Evolutionary conservation across 2,888 invertebrate genomes (phyloP).

Genomic region (Drosophila anomalata): DNA sequence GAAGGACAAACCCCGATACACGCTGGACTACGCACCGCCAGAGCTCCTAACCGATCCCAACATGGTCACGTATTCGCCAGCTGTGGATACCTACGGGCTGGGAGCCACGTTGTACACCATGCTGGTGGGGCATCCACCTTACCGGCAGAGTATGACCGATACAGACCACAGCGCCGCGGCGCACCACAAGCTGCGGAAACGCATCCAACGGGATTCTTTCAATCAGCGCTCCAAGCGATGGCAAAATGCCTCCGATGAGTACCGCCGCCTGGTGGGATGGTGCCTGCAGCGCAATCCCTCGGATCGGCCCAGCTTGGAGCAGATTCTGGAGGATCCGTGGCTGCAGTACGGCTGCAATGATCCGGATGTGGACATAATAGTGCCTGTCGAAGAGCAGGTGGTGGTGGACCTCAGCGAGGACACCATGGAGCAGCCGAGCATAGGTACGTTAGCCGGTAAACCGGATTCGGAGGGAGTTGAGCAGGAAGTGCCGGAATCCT

Average conservation of each 20-base stretch:
- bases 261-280: constrained; percentile 67
- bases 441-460: constrained; percentile 2
- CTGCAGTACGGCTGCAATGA: constrained; percentile 35
- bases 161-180: constrained; percentile 47
- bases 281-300: constrained; percentile 74
- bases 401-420: constrained; percentile 64
- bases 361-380: constrained; percentile 44
- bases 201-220: constrained; percentile 74
- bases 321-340: constrained; percentile 85
- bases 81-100: constrained; percentile 97
- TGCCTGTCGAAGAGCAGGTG: constrained; percentile 34
- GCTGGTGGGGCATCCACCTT: constrained; percentile 94
- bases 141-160: constrained; percentile 82
- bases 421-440: constrained; percentile 29
- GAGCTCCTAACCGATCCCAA: constrained; percentile 89
- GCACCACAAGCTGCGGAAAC: constrained; percentile 64
- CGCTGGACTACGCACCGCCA: constrained; percentile 94
- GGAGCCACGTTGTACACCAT: constrained; percentile 92
- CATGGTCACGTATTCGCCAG: constrained; percentile 89
- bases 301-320: constrained; percentile 66
- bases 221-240: constrained; percentile 73
- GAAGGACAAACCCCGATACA: constrained; percentile 92
- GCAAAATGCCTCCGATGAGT: constrained; percentile 66
- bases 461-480: constrained; percentile 2
- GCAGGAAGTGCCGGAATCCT: not conserved